Percentiles rank a stretch among this genome's conserved stretches.
Conservation (phyloP, 2,113 vertebrate species). For the Tetrax tetrax region DNA sequence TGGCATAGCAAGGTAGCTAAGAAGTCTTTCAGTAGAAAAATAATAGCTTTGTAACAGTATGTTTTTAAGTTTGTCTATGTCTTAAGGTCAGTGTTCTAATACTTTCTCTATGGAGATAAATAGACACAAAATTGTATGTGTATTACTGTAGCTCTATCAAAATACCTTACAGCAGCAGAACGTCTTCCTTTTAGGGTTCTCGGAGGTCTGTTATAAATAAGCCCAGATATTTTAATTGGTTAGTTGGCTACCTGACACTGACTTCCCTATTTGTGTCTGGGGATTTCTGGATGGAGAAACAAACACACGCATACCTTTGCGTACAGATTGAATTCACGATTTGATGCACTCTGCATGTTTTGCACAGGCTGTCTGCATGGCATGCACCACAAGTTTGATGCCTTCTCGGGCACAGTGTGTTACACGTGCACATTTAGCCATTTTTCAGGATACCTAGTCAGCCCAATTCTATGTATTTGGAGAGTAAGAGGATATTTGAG, state of each 20-base stretch:
- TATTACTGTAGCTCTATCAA: background rate
- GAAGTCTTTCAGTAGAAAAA: background rate
- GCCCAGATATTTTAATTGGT: background rate
- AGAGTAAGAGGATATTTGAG: background rate
- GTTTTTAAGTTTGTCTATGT: background rate
- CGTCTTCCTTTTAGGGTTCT: background rate
- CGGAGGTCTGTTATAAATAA: background rate
- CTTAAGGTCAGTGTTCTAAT: background rate
- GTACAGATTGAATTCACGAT: background rate
- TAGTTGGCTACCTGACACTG: background rate
- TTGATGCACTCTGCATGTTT: background rate
- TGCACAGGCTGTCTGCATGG: background rate
- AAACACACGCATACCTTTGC: background rate
- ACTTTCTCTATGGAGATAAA: background rate
- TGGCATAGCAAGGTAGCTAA: background rate
- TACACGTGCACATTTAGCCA: fast-evolving
- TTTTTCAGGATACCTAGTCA: background rate
- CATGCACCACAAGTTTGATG: fast-evolving
- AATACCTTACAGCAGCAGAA: background rate
- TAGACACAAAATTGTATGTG: background rate
- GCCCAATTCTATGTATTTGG: background rate
- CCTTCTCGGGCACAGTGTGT: background rate
- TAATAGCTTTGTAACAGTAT: background rate
- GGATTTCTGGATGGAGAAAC: background rate
- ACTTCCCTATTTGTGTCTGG: background rate